A percentile compares a stretch with the other conserved stretches of the same genome.
Conservation (phyloP, 2,113 vertebrate genomes). For the Entelurus aequoreus region DNA sequence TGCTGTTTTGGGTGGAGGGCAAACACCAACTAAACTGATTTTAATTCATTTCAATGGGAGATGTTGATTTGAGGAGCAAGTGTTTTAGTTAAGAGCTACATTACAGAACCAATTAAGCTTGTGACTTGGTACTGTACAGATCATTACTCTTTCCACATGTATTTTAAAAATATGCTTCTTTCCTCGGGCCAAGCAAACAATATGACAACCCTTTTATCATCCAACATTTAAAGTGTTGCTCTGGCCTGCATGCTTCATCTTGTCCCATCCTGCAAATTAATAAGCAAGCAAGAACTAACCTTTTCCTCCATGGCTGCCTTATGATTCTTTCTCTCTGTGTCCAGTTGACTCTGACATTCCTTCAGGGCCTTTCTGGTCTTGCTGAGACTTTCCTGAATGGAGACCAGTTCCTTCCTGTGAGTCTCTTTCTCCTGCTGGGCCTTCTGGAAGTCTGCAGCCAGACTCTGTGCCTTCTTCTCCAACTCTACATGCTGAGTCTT, state of each 20-base stretch:
- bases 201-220: no score
- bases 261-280: not conserved
- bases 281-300: conserved; percentile 64
- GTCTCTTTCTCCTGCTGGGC: conserved; percentile 74
- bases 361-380: conserved; percentile 78
- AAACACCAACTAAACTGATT: no score
- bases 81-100: no score
- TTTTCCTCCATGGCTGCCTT: conserved; percentile 77
- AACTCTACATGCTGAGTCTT: conserved; percentile 73
- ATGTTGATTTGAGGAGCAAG: no score
- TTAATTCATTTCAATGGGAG: no score
- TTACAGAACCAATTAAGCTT: no score
- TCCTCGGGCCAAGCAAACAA: no score
- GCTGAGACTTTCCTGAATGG: conserved; percentile 75
- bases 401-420: conserved; percentile 75
- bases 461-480: conserved; percentile 70
- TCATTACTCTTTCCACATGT: no score
- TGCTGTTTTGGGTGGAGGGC: no score
- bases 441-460: conserved; percentile 73
- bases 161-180: no score
- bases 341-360: conserved; percentile 76
- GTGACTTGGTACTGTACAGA: no score
- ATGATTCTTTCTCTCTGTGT: conserved; percentile 81
- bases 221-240: no score
- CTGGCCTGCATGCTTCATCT: not conserved